Evolutionary conservation across 2,797 vertebrate genomes (phyloP), one percentile per base, ranked within the genome.

Genomic region (Smutsia gigantea): DNA sequence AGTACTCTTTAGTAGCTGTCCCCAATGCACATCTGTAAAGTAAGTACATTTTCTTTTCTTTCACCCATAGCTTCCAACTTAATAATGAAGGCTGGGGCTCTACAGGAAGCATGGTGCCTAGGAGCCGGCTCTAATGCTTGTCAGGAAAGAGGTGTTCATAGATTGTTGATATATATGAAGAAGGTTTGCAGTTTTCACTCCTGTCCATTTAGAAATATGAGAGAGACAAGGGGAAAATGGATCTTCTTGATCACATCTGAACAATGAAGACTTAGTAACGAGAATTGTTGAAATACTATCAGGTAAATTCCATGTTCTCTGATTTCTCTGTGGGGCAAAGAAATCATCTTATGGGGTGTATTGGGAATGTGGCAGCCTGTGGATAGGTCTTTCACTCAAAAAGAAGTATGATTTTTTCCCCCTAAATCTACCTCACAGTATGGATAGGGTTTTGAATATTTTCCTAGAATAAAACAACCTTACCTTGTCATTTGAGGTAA

Each of bases 241-340:
- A 42, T 68, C 69, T 42, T 27, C 34, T n/a, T 63, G 57, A 13
- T 29, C 61, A 21, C 7, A 39, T 79, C 39, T 81, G n/a, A 94
- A 84, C n/a, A 94, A 68, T 34, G 29, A 93, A 5, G 25, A 68
- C 39, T 85, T 84, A 42, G 85, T 74, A 81, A 39, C 13, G 23
- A 57, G 42, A 59, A 57, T 53, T 61, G 5, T 34, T 75, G 55
- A n/a, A 61, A 72, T 71, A 25, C 37, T 42, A n/a, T 42, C 68
- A 53, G 64, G 69, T 55, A 66, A 77, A 83, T 10, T 29, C 59
- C 4, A 1, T 63, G 63, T 83, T 68, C 61, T 81, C n/a, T 57
- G 91, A 74, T 93, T 96, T 92, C 82, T 95, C 29, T 86, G 29
- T 31, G 31, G 69, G 53, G 21, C 13, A 90, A 51, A 88, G 68